Percentiles rank a stretch among this genome's conserved stretches.
These are phyloP conservation scores for Philopedon plagiatum DNA, from an alignment of 2,888 invertebrate genomes.

Conservation along the genomic window DNA sequence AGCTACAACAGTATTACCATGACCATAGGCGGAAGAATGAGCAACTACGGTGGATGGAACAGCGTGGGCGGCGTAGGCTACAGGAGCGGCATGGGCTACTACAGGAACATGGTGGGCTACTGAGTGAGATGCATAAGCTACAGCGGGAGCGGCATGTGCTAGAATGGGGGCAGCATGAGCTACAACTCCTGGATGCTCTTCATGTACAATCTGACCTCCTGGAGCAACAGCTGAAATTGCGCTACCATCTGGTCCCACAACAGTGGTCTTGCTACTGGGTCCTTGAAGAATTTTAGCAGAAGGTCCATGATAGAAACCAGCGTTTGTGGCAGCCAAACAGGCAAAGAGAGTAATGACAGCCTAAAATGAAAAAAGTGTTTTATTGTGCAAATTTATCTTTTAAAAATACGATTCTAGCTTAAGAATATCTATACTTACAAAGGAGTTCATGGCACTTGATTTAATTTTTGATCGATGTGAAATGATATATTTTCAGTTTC, in stretches of 20 bases:
- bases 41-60: conserved; percentile 52
- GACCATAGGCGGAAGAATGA: conserved; percentile 23
- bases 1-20: conserved; percentile 33
- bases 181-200: conserved; percentile 49
- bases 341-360: conserved; percentile 54
- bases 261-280: conserved; percentile 59
- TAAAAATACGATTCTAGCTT: too few species aligned
- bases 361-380: neutral
- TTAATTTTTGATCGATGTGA: conserved; percentile 8
- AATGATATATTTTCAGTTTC: neutral
- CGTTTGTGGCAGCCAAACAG: conserved; percentile 57
- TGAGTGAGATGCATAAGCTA: conserved; percentile 19
- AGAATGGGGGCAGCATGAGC: conserved; percentile 51
- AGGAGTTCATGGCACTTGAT: conserved; percentile 32
- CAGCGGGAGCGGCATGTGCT: conserved; percentile 40
- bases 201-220: conserved; percentile 55
- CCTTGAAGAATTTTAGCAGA: conserved; percentile 53
- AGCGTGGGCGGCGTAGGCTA: conserved; percentile 52
- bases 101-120: conserved; percentile 17
- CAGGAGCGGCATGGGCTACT: conserved; percentile 3
- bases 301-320: conserved; percentile 52
- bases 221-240: conserved; percentile 42
- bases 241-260: conserved; percentile 60
- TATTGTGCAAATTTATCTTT: too few species aligned
- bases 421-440: conserved; percentile 33